phyloP scores from a whole-genome alignment of 2,113 vertebrate genomes.

The Nesoenas mayeri region DNA sequence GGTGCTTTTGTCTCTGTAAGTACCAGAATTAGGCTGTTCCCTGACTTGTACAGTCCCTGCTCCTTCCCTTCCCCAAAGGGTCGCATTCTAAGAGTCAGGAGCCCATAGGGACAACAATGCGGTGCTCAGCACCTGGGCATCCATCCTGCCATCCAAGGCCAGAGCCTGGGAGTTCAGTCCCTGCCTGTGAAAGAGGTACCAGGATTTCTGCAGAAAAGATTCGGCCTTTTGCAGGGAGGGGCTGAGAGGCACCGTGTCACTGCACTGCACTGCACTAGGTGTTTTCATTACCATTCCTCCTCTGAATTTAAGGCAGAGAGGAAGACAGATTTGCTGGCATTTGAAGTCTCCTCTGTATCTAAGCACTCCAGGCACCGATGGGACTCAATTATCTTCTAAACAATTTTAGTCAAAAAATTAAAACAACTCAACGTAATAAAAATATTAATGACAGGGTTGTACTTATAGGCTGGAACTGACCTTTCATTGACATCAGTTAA shows the following conservation, averaged over 20 bases:
- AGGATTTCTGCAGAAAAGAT: background rate
- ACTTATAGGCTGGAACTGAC: background rate
- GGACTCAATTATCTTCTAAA: conserved; percentile 9
- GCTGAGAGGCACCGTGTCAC: background rate
- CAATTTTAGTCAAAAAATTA: background rate
- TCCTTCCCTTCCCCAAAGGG: background rate
- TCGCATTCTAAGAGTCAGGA: background rate
- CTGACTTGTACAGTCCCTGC: background rate
- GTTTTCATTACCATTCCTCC: background rate
- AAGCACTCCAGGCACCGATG: background rate
- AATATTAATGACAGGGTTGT: conserved; percentile 26
- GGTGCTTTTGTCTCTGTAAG: background rate
- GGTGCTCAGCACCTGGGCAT: background rate
- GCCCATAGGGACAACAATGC: background rate
- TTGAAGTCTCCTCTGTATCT: background rate
- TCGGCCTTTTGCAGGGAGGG: background rate
- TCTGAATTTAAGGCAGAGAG: background rate
- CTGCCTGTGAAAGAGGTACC: background rate
- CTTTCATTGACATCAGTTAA: background rate
- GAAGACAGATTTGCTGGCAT: background rate
- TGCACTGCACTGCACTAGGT: background rate
- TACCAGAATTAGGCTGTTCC: background rate
- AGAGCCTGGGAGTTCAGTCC: background rate
- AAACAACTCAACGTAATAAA: background rate
- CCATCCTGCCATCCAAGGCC: background rate